These are phyloP conservation scores for Drosophila eugracilis DNA, from an alignment of 1,140 invertebrate genomes.

Conservation along the genomic window DNA sequence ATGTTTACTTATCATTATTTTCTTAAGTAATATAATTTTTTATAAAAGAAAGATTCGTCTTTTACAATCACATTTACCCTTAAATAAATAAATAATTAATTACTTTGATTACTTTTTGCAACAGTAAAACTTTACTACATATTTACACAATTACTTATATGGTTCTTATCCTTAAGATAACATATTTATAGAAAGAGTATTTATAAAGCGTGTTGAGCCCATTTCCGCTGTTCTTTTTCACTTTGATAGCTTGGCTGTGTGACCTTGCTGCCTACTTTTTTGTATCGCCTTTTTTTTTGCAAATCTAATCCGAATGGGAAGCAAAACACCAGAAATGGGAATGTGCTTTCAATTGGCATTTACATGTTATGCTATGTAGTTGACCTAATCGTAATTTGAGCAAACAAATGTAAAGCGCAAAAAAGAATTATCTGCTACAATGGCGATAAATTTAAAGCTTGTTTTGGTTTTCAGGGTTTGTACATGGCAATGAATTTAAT, in stretches of 20 bases:
- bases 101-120: no score
- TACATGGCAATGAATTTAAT: slow-evolving; percentile 31
- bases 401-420: slow-evolving; percentile 36
- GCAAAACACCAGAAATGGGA: slow-evolving; percentile 35
- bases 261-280: slow-evolving; percentile 38
- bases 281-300: slow-evolving; percentile 16
- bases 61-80: no score
- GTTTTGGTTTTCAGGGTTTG: slow-evolving; percentile 17
- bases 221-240: slow-evolving; percentile 21
- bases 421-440: slow-evolving; percentile 22
- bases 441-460: slow-evolving; percentile 27
- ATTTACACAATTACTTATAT: not conserved
- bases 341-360: slow-evolving; percentile 30
- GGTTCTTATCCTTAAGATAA: not conserved
- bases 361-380: slow-evolving; percentile 25
- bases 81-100: no score
- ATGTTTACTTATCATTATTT: no score
- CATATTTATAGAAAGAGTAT: not conserved
- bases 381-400: slow-evolving; percentile 37
- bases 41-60: no score
- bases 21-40: no score
- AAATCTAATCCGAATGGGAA: slow-evolving; percentile 52
- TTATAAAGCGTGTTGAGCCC: not conserved
- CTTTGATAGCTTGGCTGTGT: slow-evolving; percentile 33
- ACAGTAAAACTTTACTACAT: not conserved